These are phyloP conservation scores for Galago senegalensis DNA, from an alignment of 2,797 vertebrate genomes.

Conservation along the genomic window DNA sequence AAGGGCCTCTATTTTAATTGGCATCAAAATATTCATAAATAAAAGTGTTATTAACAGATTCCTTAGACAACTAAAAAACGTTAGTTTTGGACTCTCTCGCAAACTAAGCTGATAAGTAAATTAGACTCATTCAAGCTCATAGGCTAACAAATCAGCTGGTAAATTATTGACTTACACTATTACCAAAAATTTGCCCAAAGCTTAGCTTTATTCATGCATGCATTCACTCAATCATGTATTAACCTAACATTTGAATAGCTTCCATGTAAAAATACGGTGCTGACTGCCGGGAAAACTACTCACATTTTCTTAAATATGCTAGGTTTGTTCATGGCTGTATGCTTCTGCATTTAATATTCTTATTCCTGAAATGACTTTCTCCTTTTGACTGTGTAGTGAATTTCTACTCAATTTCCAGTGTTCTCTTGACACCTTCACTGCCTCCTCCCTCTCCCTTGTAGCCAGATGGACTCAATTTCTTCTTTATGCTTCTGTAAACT, in stretches of 20 bases:
- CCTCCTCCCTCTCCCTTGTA: neutral
- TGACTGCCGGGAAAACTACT: neutral
- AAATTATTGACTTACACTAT: conserved; percentile 49
- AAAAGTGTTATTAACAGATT: conserved; percentile 30
- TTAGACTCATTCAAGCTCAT: neutral
- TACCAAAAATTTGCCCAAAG: conserved; percentile 52
- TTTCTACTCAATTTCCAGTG: neutral
- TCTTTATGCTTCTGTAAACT: neutral
- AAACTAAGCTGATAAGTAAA: conserved; percentile 22
- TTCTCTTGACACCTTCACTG: neutral
- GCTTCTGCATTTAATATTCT: neutral
- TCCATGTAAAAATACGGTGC: neutral
- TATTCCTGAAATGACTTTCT: conserved; percentile 55
- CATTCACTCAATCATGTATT: neutral
- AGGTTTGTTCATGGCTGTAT: neutral
- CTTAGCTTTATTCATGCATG: neutral
- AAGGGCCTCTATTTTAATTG: conserved; percentile 12
- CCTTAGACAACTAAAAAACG: neutral
- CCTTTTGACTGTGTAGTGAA: neutral
- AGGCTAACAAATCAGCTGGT: conserved; percentile 45
- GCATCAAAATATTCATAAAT: neutral
- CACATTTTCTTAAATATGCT: neutral
- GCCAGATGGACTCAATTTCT: neutral
- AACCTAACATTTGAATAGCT: conserved; percentile 29
- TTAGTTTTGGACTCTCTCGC: neutral